Conservation (phyloP, 1,140 invertebrate species). For the Bombus superbus region DNA sequence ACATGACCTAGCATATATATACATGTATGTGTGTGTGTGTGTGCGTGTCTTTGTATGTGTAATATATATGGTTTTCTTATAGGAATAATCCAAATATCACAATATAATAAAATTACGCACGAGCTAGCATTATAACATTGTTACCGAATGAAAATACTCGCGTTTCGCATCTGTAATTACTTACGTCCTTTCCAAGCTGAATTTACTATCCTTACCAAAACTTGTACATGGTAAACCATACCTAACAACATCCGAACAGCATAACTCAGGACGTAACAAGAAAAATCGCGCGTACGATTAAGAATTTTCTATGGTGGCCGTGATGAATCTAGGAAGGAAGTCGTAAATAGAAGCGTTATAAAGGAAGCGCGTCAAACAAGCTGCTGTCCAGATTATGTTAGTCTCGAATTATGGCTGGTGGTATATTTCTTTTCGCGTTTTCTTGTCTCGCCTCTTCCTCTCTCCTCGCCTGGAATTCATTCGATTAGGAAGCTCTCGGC, state of each 20-base stretch:
- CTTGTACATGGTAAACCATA: neutral
- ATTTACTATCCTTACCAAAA: neutral
- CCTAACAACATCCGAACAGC: neutral
- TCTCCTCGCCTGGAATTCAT: neutral
- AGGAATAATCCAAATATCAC: too few relatives aligned
- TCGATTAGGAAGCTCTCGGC: neutral
- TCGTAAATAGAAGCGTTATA: constrained; percentile 12
- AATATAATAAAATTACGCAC: neutral
- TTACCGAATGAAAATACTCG: neutral
- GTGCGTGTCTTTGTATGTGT: too few relatives aligned
- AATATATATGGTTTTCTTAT: too few relatives aligned
- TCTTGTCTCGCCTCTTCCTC: neutral
- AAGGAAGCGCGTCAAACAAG: constrained; percentile 6
- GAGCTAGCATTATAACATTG: too few relatives aligned
- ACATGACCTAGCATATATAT: too few relatives aligned
- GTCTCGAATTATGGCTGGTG: neutral
- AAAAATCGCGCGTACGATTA: constrained; percentile 4
- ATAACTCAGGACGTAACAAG: neutral
- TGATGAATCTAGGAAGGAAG: constrained; percentile 16
- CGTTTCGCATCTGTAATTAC: neutral
- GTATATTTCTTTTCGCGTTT: neutral
- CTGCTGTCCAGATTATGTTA: constrained; percentile 22
- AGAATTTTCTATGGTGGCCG: neutral
- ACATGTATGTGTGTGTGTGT: too few relatives aligned
- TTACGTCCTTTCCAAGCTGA: neutral